Base-by-base conservation (phyloP, 2,113 vertebrate species). In the Periophthalmodon schlosseri region DNA sequence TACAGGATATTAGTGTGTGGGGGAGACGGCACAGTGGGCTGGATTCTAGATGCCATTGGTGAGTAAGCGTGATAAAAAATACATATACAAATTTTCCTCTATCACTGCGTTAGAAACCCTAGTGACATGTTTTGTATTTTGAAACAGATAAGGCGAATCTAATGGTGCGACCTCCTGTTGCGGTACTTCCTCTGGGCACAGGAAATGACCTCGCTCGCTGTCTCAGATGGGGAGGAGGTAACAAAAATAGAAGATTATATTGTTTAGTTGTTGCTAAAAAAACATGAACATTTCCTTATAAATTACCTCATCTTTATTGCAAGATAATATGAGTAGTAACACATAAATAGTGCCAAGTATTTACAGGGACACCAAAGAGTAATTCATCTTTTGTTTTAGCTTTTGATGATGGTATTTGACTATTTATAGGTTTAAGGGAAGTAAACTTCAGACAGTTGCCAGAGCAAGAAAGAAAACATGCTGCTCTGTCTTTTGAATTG, bases 1-100 rank as follows among this genome's bases (percentile, higher is more conserved):
- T 95, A 91, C 83, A 93, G 95, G 74, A 93, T 98, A 83, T 79
- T 98, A 91, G 96, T 97, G 44, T 97, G 97, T 21, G 97, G 97
- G 0, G 97, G 97, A 23, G 97, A 97, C 0, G 97, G 97, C 76
- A 97, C 96, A 1, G 97, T 97, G 34, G 97, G 97, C 81, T 97
- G 97, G 96, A 96, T 98, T 74, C 91, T 97, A 10, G 96, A 98
- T 56, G 95, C 94, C 56, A 96, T 97, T 72, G 96, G 96, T 97
- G 71, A 83, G 88, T 18, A 8, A 56, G 50, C 3, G 23, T 24
- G 3, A 5, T 16, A 65, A 61, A 23, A 24, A 7, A 58, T n/a
- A 56, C 18, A 16, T 49, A 16, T 16, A 16, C 1, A 23, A 14
- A 57, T 24, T 20, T 8, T 20, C 12, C 5, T 0, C 9, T 33